phyloP scores from a whole-genome alignment of 2,797 vertebrate species.

The Rhinoraja longicauda region DNA sequence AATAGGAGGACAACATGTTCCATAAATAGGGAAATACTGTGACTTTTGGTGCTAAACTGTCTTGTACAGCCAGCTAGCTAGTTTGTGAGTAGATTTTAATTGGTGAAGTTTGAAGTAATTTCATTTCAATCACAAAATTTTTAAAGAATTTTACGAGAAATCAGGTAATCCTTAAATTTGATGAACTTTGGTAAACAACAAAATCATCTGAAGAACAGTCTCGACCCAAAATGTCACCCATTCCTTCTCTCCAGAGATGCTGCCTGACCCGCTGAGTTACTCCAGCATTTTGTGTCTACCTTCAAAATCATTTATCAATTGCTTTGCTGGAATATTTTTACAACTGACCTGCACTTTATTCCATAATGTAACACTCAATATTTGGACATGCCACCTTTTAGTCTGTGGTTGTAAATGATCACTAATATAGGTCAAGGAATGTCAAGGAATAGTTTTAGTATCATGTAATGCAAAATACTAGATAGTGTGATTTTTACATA shows the following conservation, averaged over 20 bases:
- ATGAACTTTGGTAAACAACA: no score
- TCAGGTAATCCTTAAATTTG: no score
- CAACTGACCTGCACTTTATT: not conserved
- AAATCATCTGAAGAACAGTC: no score
- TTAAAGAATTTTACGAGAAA: not conserved
- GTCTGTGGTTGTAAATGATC: not conserved
- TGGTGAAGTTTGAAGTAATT: not conserved
- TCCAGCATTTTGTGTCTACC: no score
- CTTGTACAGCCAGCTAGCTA: not conserved
- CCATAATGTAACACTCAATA: not conserved
- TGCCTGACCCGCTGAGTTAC: no score
- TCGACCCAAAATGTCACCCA: no score
- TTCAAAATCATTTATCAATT: not conserved
- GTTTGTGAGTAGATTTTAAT: conserved; percentile 34
- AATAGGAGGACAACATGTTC: conserved; percentile 32
- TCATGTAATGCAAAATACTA: not conserved
- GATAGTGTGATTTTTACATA: not conserved
- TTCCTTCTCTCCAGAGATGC: no score
- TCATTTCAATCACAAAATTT: not conserved
- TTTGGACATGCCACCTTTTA: not conserved
- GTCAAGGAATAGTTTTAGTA: not conserved
- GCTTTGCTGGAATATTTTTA: not conserved
- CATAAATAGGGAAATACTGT: conserved; percentile 32
- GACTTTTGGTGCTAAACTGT: conserved; percentile 32
- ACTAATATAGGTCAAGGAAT: not conserved